Percentiles rank a stretch among this genome's conserved stretches.
Conservation (phyloP, 2,797 vertebrate genomes). For the Cossypha dichroa region DNA sequence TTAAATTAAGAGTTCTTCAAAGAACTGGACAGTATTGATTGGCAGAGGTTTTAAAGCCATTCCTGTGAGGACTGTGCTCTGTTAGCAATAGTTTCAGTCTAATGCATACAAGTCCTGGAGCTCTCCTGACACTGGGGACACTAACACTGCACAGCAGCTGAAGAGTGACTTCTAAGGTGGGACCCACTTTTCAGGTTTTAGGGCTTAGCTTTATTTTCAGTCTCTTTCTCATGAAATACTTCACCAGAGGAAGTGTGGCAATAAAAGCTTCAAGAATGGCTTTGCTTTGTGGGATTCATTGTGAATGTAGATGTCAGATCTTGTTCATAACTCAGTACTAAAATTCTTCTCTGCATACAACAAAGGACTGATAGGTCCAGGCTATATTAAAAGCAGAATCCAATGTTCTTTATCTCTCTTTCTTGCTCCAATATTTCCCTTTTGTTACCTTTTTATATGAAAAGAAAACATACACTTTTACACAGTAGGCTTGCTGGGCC, state of each 20-base stretch:
- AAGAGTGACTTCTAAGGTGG: neutral
- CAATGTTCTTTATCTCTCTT: neutral
- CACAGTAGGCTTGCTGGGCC: neutral
- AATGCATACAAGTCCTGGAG: neutral
- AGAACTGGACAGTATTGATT: conserved; percentile 13
- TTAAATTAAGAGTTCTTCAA: conserved; percentile 42
- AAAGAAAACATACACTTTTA: neutral
- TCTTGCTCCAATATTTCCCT: neutral
- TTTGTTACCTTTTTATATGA: neutral
- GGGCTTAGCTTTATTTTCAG: neutral
- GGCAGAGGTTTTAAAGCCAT: conserved; percentile 11
- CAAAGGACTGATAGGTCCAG: neutral
- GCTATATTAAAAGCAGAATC: neutral
- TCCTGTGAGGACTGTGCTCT: neutral
- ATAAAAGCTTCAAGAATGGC: neutral
- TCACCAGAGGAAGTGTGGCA: neutral
- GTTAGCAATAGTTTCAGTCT: neutral
- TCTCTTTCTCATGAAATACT: neutral
- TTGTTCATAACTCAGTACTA: neutral
- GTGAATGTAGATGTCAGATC: neutral
- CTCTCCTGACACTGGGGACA: neutral
- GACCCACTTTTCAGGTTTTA: neutral
- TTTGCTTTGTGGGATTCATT: neutral
- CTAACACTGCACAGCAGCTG: neutral
- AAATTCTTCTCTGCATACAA: neutral